Percentiles rank a stretch among this genome's conserved stretches.
phyloP scores from a whole-genome alignment of 2,113 vertebrate genomes.

The Gadus chalcogrammus region DNA sequence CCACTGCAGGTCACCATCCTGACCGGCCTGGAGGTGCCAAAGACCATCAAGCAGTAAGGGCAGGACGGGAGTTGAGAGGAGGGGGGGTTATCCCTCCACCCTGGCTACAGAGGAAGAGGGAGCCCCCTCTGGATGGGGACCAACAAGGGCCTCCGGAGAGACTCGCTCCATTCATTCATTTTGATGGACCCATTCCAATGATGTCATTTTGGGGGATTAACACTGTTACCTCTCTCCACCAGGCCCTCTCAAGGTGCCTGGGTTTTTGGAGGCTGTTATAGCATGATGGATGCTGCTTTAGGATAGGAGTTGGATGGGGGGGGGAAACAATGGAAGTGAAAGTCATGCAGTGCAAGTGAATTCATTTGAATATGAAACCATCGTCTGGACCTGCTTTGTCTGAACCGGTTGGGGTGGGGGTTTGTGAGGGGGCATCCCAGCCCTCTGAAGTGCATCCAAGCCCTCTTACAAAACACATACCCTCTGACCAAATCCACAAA shows the following conservation, averaged over 20 bases:
- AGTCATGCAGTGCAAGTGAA: too few species aligned
- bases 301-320: too few species aligned
- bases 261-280: too few species aligned
- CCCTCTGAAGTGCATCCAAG: too few species aligned
- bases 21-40: slow-evolving; percentile 90
- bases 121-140: slow-evolving; percentile 23
- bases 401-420: too few species aligned
- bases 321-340: too few species aligned
- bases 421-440: too few species aligned
- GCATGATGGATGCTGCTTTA: too few species aligned
- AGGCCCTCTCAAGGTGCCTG: slow-evolving; percentile 8
- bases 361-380: too few species aligned
- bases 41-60: slow-evolving; percentile 70
- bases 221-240: slow-evolving; percentile 10
- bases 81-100: neutral
- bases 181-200: slow-evolving; percentile 16
- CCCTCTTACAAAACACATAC: too few species aligned
- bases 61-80: neutral
- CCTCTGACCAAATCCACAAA: too few species aligned
- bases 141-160: slow-evolving; percentile 29
- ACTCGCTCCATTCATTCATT: neutral
- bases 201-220: slow-evolving; percentile 18
- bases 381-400: too few species aligned
- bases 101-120: neutral
- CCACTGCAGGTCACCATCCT: slow-evolving; percentile 85